A percentile compares a stretch with the other conserved stretches of the same genome.
Evolutionary conservation across 2,797 vertebrate species (phyloP).

Genomic region (Orestias chungarensis): DNA sequence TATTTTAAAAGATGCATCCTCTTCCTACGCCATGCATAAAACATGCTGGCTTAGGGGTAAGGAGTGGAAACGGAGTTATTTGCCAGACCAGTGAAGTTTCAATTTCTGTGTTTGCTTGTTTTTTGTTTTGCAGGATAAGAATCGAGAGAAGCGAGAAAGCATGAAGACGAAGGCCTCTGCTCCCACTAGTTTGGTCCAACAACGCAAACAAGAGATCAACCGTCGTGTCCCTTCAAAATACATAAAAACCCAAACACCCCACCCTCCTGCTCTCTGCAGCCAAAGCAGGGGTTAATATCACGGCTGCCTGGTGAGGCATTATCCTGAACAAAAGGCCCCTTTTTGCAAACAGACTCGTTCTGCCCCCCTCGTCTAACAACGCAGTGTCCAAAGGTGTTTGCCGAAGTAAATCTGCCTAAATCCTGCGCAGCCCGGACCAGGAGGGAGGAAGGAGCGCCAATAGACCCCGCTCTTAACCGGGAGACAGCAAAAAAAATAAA

Average conservation of each 20-base stretch:
- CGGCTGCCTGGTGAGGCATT: conserved; percentile 90
- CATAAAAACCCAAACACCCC: conserved; percentile 49
- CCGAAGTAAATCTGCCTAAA: conserved; percentile 98
- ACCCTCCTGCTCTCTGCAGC: conserved; percentile 71
- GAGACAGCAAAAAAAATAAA: too few species aligned
- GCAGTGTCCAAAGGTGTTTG: conserved; percentile 96
- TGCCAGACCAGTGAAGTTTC: conserved; percentile 81
- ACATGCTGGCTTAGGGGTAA: conserved; percentile 75
- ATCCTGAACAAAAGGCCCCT: conserved; percentile 90
- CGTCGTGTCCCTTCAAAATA: conserved; percentile 20
- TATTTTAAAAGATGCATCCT: conserved; percentile 48
- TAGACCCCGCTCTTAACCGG: conserved; percentile 77
- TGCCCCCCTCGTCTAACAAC: too few species aligned
- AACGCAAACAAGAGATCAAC: too few species aligned
- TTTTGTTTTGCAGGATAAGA: conserved; percentile 31
- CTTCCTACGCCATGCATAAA: conserved; percentile 73
- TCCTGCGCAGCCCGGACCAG: conserved; percentile 87
- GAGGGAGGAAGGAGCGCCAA: conserved; percentile 71
- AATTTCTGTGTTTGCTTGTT: conserved; percentile 72
- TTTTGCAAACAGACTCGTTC: conserved; percentile 93
- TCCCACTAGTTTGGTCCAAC: conserved; percentile 2
- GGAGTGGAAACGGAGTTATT: conserved; percentile 76
- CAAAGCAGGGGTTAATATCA: conserved; percentile 91
- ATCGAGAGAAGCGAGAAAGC: conserved; percentile 53
- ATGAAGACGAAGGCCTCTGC: conserved; percentile 36